Conservation (phyloP, 2,888 invertebrate genomes). For the Cosmorhoe ocellata region DNA sequence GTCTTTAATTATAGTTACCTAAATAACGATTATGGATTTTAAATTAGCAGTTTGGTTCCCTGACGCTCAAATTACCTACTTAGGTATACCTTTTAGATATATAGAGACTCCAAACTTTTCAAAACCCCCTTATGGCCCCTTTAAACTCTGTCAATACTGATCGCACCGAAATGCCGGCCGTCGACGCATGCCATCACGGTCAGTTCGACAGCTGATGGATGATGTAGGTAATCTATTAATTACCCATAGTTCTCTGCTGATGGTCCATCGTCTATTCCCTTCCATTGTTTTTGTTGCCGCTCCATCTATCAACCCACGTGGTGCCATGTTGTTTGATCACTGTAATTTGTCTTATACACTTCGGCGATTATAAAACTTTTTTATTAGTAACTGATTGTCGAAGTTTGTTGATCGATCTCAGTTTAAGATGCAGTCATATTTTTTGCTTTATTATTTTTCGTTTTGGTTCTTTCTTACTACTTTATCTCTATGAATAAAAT, state of each 20-base stretch:
- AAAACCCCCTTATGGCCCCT: conserved; percentile 25
- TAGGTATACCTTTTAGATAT: no score
- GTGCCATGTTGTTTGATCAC: conserved; percentile 68
- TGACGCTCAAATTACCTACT: no score
- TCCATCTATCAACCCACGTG: conserved; percentile 75
- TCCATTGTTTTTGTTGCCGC: conserved; percentile 69
- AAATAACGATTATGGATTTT: no score
- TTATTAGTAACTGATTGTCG: conserved; percentile 33
- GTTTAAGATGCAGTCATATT: conserved; percentile 17
- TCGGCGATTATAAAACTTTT: conserved; percentile 56
- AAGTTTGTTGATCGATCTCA: conserved; percentile 32
- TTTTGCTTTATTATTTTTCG: conserved; percentile 7
- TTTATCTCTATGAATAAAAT: conserved; percentile 1
- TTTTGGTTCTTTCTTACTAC: not conserved
- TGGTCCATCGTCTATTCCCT: conserved; percentile 49
- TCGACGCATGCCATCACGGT: conserved; percentile 32
- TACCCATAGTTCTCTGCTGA: conserved; percentile 62
- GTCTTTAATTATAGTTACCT: no score
- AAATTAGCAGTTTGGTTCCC: no score
- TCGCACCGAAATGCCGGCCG: conserved; percentile 27
- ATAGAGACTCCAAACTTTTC: conserved; percentile 7
- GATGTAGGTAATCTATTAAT: conserved; percentile 71
- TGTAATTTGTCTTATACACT: conserved; percentile 71
- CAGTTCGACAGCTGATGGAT: conserved; percentile 63
- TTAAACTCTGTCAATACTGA: conserved; percentile 32